Evolutionary conservation across 2,113 vertebrate genomes (phyloP).

Genomic region (Erpornis zantholeuca): DNA sequence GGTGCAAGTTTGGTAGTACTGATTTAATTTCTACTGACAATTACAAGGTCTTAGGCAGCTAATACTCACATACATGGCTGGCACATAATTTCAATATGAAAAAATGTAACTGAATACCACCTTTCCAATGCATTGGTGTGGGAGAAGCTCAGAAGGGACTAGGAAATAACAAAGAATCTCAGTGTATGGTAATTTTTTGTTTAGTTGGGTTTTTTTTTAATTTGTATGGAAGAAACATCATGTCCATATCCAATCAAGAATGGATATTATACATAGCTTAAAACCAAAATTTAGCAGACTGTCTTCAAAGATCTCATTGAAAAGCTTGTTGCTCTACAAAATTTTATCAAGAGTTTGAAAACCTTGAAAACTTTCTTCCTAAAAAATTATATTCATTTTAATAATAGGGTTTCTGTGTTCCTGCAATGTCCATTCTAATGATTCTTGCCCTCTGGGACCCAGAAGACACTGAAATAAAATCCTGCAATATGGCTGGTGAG

Average conservation of each 20-base stretch:
- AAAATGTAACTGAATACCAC: not conserved
- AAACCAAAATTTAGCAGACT: not conserved
- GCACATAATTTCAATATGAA: not conserved
- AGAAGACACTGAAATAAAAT: not conserved
- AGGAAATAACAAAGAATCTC: not conserved
- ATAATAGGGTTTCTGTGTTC: not conserved
- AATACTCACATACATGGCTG: not conserved
- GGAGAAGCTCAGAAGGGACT: not conserved
- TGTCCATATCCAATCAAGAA: not conserved
- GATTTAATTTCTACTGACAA: not conserved
- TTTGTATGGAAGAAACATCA: not conserved
- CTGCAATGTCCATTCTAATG: not conserved
- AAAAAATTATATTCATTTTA: not conserved
- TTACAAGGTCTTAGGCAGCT: not conserved
- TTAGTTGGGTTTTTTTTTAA: no score
- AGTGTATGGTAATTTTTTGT: not conserved
- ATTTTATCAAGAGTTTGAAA: not conserved
- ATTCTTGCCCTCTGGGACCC: not conserved
- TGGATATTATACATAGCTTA: not conserved
- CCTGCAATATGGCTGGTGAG: not conserved
- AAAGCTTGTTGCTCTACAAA: not conserved
- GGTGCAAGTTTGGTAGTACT: not conserved
- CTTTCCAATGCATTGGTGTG: not conserved
- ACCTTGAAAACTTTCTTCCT: not conserved
- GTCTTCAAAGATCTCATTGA: not conserved